Percentiles rank a stretch among this genome's conserved stretches.
phyloP scores from a whole-genome alignment of 2,797 vertebrate species.

The Parauchenoglanis ngamensis region DNA sequence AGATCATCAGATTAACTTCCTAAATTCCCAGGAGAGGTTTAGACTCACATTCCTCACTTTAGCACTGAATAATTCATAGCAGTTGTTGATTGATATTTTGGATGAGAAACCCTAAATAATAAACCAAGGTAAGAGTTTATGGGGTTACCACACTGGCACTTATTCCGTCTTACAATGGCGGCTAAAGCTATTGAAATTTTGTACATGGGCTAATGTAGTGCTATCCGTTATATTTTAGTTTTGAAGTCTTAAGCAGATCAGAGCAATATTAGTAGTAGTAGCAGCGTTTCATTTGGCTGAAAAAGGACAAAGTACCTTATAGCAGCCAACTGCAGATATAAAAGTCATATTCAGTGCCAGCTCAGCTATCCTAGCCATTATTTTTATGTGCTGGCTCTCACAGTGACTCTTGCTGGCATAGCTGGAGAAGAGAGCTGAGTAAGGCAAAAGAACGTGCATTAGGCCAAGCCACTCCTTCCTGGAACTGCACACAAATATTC shows the following conservation, averaged over 20 bases:
- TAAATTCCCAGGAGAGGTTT: background rate
- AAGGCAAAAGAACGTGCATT: constrained; percentile 16
- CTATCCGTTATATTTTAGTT: background rate
- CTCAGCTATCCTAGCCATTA: constrained; percentile 9
- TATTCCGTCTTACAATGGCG: background rate
- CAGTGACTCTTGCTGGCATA: constrained; percentile 26
- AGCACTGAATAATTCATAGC: background rate
- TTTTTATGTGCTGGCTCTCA: background rate
- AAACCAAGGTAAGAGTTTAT: background rate
- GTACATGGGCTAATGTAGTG: background rate
- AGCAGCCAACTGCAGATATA: background rate
- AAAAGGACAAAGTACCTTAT: background rate
- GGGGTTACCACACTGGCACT: background rate
- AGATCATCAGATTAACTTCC: background rate
- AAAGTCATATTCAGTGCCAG: constrained; percentile 4
- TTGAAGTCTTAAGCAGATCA: background rate
- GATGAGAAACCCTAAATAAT: background rate
- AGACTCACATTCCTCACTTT: background rate
- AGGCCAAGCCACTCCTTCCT: constrained; percentile 23
- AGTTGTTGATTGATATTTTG: background rate
- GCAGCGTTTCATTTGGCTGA: constrained; percentile 15
- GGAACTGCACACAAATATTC: constrained; percentile 23
- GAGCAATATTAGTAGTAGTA: constrained; percentile 2
- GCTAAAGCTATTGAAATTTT: background rate
- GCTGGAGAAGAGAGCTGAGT: constrained; percentile 31